Conservation (phyloP, 2,888 invertebrate genomes). For the Eurytoma adleriae region DNA sequence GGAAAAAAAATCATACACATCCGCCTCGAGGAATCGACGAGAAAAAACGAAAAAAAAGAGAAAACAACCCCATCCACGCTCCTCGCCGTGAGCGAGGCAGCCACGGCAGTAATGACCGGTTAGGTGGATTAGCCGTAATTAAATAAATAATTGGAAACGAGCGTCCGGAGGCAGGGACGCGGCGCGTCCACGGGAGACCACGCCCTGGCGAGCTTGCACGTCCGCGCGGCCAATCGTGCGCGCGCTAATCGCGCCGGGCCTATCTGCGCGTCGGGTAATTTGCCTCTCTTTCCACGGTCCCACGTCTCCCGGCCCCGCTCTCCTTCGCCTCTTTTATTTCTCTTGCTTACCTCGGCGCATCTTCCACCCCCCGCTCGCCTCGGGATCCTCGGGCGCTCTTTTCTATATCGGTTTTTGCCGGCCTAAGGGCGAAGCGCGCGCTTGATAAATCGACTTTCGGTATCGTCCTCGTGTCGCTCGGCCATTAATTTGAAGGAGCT, state of each 20-base stretch:
- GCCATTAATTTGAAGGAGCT: slow-evolving; percentile 57
- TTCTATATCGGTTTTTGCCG: neutral
- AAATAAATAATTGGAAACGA: slow-evolving; percentile 73
- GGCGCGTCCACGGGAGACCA: slow-evolving; percentile 61
- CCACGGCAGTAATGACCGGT: no score
- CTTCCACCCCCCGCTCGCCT: slow-evolving; percentile 3
- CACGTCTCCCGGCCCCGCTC: neutral
- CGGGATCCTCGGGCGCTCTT: neutral
- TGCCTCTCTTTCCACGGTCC: slow-evolving; percentile 5
- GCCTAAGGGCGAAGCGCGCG: neutral
- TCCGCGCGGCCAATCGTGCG: slow-evolving; percentile 65
- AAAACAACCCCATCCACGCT: no score
- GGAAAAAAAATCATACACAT: no score
- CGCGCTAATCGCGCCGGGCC: slow-evolving; percentile 38
- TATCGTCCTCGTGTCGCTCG: slow-evolving; percentile 53
- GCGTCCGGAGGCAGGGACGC: slow-evolving; percentile 57
- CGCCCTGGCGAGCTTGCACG: slow-evolving; percentile 64
- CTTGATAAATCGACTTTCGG: slow-evolving; percentile 56
- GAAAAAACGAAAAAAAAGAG: no score
- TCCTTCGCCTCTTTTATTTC: neutral
- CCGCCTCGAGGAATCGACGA: no score
- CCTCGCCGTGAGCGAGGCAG: no score
- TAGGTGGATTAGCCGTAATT: slow-evolving; percentile 71
- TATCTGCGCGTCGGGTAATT: slow-evolving; percentile 13
- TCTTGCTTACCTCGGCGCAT: slow-evolving; percentile 4